These are phyloP conservation scores for Dendrocopos noguchii DNA, from an alignment of 2,113 vertebrate genomes.

Conservation along the genomic window DNA sequence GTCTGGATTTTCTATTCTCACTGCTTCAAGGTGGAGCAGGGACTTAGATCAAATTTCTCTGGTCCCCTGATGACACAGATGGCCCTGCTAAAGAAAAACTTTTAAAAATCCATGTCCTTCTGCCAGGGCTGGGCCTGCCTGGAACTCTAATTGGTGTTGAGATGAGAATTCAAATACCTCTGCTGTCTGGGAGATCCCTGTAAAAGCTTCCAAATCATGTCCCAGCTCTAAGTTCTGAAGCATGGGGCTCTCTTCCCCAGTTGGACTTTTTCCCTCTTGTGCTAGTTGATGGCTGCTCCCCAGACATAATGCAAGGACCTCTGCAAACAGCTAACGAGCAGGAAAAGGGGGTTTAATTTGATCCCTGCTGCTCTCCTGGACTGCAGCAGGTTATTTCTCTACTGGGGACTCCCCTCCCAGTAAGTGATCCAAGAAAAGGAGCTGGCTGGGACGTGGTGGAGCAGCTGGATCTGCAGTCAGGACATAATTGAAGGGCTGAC, in stretches of 20 bases:
- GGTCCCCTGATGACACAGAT: neutral
- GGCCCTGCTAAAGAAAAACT: neutral
- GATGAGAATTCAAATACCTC: neutral
- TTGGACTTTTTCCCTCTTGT: neutral
- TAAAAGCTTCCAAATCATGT: neutral
- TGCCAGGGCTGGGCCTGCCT: neutral
- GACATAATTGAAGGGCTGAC: neutral
- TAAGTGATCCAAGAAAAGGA: neutral
- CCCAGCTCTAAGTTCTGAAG: neutral
- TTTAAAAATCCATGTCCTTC: neutral
- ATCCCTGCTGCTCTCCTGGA: neutral
- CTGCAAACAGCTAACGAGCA: neutral
- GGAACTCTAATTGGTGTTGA: neutral
- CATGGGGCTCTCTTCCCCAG: neutral
- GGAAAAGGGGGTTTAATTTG: neutral
- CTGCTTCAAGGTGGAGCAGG: neutral
- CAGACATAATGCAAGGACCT: neutral
- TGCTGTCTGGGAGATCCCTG: neutral
- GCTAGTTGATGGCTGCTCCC: too few relatives aligned
- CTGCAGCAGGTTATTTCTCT: neutral
- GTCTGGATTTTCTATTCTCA: neutral
- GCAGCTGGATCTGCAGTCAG: neutral
- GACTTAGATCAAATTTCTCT: neutral
- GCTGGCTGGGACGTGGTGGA: neutral
- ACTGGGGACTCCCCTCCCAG: neutral